These are phyloP conservation scores for Strix uralensis DNA, from an alignment of 2,113 vertebrate species.

Conservation along the genomic window DNA sequence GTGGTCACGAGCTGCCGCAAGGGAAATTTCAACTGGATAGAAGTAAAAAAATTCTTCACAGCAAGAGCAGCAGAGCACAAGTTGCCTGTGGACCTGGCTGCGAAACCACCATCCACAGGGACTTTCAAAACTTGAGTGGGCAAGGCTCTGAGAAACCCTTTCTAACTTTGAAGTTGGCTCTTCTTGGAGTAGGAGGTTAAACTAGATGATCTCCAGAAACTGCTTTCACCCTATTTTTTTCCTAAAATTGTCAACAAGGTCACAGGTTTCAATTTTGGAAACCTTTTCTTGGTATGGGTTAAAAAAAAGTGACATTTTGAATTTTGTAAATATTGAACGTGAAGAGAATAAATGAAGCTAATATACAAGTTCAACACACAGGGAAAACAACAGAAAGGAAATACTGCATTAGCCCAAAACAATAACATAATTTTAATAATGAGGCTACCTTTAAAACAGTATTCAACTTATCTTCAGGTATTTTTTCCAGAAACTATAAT, in stretches of 20 bases:
- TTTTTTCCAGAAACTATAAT: background rate
- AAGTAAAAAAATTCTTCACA: background rate
- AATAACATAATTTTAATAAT: background rate
- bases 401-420: background rate
- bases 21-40: background rate
- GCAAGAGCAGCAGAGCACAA: background rate
- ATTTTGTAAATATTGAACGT: background rate
- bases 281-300: background rate
- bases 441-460: background rate
- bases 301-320: background rate
- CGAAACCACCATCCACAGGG: accelerated
- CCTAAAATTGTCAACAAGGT: background rate
- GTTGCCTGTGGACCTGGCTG: background rate
- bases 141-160: background rate
- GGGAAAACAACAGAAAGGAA: background rate
- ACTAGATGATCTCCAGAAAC: background rate
- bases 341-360: background rate
- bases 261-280: background rate
- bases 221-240: background rate
- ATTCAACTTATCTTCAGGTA: background rate
- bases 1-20: accelerated
- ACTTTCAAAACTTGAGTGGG: background rate
- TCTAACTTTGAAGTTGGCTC: background rate
- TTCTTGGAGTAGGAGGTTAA: background rate
- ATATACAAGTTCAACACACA: background rate